These are phyloP conservation scores for Neodon shergylaensis DNA, from an alignment of 2,113 vertebrate species.

Conservation along the genomic window DNA sequence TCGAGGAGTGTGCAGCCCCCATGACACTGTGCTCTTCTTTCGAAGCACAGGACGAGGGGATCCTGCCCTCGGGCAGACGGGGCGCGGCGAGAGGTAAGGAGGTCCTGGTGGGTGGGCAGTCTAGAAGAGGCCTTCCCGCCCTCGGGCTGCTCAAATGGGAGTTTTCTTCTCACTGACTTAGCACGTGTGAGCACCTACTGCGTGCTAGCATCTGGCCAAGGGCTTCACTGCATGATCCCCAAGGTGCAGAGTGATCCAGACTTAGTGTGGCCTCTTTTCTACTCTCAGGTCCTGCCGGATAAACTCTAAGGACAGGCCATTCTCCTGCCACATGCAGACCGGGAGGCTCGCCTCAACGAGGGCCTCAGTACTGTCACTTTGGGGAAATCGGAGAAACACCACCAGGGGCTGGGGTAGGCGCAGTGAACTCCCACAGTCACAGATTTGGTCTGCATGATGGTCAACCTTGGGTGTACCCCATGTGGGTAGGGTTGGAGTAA, in stretches of 20 bases:
- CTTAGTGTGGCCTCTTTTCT: conserved; percentile 65
- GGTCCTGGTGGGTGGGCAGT: neutral
- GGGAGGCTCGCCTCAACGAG: neutral
- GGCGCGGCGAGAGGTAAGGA: conserved; percentile 80
- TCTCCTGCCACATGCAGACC: conserved; percentile 34
- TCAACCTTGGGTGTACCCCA: neutral
- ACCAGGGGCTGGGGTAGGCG: neutral
- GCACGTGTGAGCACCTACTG: neutral
- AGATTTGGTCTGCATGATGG: neutral
- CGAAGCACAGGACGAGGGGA: conserved; percentile 83
- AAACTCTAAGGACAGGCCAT: conserved; percentile 89
- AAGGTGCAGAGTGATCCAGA: neutral
- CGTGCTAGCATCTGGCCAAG: neutral
- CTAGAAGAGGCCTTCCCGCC: too few species aligned
- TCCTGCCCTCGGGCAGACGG: conserved; percentile 80
- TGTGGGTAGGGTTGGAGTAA: neutral
- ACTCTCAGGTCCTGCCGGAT: conserved; percentile 95
- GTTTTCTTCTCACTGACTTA: neutral
- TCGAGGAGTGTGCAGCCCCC: neutral
- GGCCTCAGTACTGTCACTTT: neutral
- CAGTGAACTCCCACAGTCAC: neutral
- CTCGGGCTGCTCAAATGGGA: neutral
- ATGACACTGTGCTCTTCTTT: conserved; percentile 72
- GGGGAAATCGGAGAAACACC: neutral
- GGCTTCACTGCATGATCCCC: neutral